Percentiles rank a stretch among this genome's conserved stretches.
phyloP scores from a whole-genome alignment of 2,888 invertebrate genomes.

The Limnephilus lunatus region DNA sequence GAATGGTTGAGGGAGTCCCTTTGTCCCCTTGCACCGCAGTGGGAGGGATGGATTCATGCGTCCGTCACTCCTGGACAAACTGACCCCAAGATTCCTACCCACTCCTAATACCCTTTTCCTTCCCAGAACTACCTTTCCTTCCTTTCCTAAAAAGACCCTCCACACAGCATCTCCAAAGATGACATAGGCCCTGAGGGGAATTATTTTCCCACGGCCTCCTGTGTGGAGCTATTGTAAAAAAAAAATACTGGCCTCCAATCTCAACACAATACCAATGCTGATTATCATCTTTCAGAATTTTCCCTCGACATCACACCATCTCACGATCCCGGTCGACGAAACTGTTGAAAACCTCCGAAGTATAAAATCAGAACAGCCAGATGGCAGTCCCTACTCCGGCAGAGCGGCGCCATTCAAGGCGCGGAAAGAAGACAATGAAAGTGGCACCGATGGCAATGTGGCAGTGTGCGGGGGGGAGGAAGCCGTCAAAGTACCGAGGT shows the following conservation, averaged over 20 bases:
- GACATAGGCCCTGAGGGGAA: no score
- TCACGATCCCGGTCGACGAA: slow-evolving; percentile 57
- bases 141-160: no score
- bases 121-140: no score
- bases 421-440: not conserved
- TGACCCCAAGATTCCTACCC: no score
- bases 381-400: not conserved
- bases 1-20: no score
- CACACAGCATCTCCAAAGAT: no score
- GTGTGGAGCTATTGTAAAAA: no score
- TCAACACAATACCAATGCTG: not conserved
- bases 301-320: slow-evolving; percentile 29
- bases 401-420: not conserved
- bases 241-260: not conserved
- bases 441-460: not conserved
- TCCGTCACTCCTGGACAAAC: no score
- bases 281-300: not conserved
- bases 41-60: no score
- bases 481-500: slow-evolving; percentile 68
- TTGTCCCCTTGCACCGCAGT: no score
- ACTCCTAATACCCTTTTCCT: no score
- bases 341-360: slow-evolving; percentile 47
- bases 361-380: slow-evolving; percentile 27
- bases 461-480: not conserved
- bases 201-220: no score